Evolutionary conservation across 64 coral and sea anemone species (phyloP), one percentile per base, ranked within the genome.

Genomic region (Stichodactyla mertensii): DNA sequence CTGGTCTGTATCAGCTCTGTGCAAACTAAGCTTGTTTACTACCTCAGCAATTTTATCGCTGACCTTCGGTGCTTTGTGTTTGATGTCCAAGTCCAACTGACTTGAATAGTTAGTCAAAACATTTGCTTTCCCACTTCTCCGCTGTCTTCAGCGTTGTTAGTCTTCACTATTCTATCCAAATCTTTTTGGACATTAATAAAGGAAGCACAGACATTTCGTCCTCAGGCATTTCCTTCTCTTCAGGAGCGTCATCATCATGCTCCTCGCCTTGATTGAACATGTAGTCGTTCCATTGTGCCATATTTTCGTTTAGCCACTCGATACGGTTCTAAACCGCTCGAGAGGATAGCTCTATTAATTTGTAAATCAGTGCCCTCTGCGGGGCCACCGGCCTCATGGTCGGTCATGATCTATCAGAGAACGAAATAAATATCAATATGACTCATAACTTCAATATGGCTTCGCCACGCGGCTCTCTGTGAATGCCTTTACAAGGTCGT

Each of bases 401-500:
- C 20, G 15, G 77, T 24, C 78, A 83, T 89, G 24, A 69, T 20
- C 87, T 80, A 88, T 78, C 36, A 66, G 74, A 88, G 77, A 88
- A 80, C 57, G 53, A 78, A 78, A 24, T 61, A 80, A 80, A 57
- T 62, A 0, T 88, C 71, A 81, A 78, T 81, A 81, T 61, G 51
- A 71, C 64, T 86, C 85, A 71, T 54, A 86, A 71, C 28, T 71
- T 22, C 77, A 82, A 82, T 54, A 85, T 85, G 55, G 83, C 83
- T 8, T 57, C 57, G 83, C 83, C 83, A 85, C 55, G 83, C 62
- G 4, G 83, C 61, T 85, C 79, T 83, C 62, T 51, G 82, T 89
- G 52, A 89, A 89, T 89, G 80, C 61, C 88, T 89, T 18, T 84
- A 51, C 88, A 71, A 89, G 88, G 80, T 84, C 80, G 84, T 84